A percentile compares a stretch with the other conserved stretches of the same genome.
Conservation (phyloP, 2,888 invertebrate species). For the Leptinotarsa juncta region DNA sequence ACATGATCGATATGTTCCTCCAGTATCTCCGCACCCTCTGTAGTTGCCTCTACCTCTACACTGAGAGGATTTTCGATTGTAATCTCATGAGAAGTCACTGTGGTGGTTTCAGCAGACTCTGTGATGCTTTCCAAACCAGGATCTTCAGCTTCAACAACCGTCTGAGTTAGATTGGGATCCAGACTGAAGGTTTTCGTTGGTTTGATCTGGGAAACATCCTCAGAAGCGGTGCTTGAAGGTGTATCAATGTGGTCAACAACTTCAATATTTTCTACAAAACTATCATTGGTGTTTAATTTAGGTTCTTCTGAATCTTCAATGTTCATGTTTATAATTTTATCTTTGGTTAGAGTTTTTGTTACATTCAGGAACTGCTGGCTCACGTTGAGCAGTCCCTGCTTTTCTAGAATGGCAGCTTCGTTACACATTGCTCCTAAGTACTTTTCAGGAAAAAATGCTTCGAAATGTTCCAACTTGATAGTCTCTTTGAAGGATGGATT, state of each 20-base stretch:
- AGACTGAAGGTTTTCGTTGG: slow-evolving; percentile 60
- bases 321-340: slow-evolving; percentile 46
- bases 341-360: slow-evolving; percentile 48
- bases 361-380: slow-evolving; percentile 65
- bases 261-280: neutral
- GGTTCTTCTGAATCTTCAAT: slow-evolving; percentile 6
- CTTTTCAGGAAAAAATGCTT: slow-evolving; percentile 74
- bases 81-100: neutral
- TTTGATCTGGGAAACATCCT: slow-evolving; percentile 59
- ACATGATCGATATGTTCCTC: slow-evolving; percentile 69
- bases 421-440: slow-evolving; percentile 85
- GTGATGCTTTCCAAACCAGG: neutral
- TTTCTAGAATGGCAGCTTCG: slow-evolving; percentile 75
- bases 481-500: slow-evolving; percentile 60
- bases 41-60: slow-evolving; percentile 35
- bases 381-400: slow-evolving; percentile 75
- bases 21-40: slow-evolving; percentile 51
- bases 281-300: neutral
- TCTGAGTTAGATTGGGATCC: slow-evolving; percentile 34
- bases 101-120: slow-evolving; percentile 17
- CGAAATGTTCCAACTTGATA: slow-evolving; percentile 54
- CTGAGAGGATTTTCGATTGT: slow-evolving; percentile 22
- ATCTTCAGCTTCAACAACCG: neutral
- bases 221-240: neutral
- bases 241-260: neutral